phyloP scores from a whole-genome alignment of 1,140 invertebrate genomes.

The Rhyacophila brunnea region DNA sequence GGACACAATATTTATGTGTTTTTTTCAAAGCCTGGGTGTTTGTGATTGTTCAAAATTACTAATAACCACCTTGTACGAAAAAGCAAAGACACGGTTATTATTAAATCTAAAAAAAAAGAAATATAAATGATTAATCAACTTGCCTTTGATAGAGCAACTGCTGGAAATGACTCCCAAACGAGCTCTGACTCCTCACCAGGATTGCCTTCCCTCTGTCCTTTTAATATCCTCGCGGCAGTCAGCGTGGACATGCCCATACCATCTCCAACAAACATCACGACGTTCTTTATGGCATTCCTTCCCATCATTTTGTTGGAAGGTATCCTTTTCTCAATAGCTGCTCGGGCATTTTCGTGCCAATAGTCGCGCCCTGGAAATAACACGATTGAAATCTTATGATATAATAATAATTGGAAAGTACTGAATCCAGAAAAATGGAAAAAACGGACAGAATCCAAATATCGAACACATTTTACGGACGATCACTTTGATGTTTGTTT shows the following conservation, averaged over 20 bases:
- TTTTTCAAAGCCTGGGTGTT: too few species aligned
- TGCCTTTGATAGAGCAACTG: conserved; percentile 71
- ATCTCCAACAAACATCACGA: conserved; percentile 77
- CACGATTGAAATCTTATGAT: not conserved
- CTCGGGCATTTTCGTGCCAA: conserved; percentile 11
- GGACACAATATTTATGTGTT: too few species aligned
- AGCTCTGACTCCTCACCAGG: conserved; percentile 66
- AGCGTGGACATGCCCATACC: conserved; percentile 79
- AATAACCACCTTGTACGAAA: too few species aligned
- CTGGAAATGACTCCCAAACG: conserved; percentile 71
- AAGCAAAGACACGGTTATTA: too few species aligned
- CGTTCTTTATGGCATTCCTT: conserved; percentile 36
- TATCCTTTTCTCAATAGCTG: conserved; percentile 3
- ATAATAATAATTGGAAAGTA: too few species aligned
- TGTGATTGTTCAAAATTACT: too few species aligned
- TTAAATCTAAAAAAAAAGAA: too few species aligned
- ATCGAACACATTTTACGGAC: too few species aligned
- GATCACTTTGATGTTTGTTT: too few species aligned
- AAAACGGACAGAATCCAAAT: too few species aligned
- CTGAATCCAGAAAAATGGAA: too few species aligned
- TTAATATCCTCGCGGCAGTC: conserved; percentile 70
- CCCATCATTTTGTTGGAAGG: not conserved
- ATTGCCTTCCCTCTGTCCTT: conserved; percentile 56
- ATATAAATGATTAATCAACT: too few species aligned
- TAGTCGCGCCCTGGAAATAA: conserved; percentile 3